Evolutionary conservation across 2,888 invertebrate genomes (phyloP), one percentile per base, ranked within the genome.

Genomic region (Bedellia somnulentella): DNA sequence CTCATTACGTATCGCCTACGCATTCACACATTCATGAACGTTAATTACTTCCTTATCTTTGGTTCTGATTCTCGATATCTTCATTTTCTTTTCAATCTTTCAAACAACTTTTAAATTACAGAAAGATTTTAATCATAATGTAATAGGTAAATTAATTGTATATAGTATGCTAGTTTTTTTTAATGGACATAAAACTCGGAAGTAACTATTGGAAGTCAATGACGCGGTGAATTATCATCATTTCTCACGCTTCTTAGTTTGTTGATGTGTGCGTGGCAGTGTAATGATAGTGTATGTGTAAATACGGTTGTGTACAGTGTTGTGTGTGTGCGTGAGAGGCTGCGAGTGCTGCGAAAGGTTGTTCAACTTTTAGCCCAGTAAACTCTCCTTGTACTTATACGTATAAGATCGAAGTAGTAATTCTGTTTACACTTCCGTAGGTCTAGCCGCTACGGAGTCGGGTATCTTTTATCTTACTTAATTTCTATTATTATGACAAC

Each of bases 291-390:
- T 46, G 44, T 45, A 31, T 35, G 33, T 47, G 44, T 43, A 47
- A 42, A 47, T 40, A n/a, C n/a, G n/a, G 47, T 43, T 44, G 43
- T 49, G 42, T 48, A 2, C 17, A 42, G 41, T 27, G 29, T n/a
- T 32, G 39, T 27, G 37, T 27, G 9, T 52, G 36, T 27, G 9
- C 51, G 67, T 70, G 64, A 66, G 67, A 56, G 46, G 60, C 55
- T 58, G 8, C n/a, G n/a, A n/a, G n/a, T n/a, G n/a, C n/a, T n/a
- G n/a, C 70, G 68, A 66, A 63, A 66, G 73, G 71, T 70, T 75
- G 59, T 75, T 76, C 75, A 76, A 75, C 76, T 76, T 76, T 76
- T 76, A 76, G 75, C 76, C 76, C 64, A 76, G 75, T 76, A 76
- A 76, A 76, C 76, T 76, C 73, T 53, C 57, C 41, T 56, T 67